Evolutionary conservation across 2,888 invertebrate genomes (phyloP).

Genomic region (Urechis unicinctus): DNA sequence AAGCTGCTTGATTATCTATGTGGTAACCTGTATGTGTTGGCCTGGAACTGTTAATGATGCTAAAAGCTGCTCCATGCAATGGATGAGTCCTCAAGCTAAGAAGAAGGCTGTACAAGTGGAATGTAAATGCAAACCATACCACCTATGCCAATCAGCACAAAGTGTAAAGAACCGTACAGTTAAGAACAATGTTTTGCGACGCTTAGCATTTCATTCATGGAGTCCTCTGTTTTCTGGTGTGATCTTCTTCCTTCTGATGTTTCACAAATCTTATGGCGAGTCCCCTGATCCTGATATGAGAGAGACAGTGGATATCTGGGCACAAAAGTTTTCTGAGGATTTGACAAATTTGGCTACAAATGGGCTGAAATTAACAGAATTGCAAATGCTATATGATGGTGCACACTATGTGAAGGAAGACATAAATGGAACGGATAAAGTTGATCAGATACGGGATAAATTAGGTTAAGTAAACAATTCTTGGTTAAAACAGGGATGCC

Average conservation of each 20-base stretch:
- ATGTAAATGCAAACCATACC: too few relatives aligned
- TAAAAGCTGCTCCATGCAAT: too few relatives aligned
- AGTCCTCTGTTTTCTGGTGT: slow-evolving; percentile 3
- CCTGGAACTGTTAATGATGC: too few relatives aligned
- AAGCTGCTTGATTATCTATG: too few relatives aligned
- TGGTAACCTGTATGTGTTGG: background rate
- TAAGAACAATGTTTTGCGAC: too few relatives aligned
- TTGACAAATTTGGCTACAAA: slow-evolving; percentile 4
- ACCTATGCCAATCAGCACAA: too few relatives aligned
- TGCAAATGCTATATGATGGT: slow-evolving; percentile 10
- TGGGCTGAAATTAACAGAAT: slow-evolving; percentile 8
- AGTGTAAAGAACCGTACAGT: too few relatives aligned
- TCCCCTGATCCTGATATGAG: background rate
- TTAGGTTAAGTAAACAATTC: slow-evolving; percentile 8
- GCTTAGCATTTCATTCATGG: too few relatives aligned
- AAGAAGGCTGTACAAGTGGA: too few relatives aligned
- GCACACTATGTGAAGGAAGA: slow-evolving; percentile 10
- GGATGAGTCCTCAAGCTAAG: background rate
- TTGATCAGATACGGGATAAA: slow-evolving; percentile 8
- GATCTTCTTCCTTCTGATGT: background rate
- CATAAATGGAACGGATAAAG: slow-evolving; percentile 9
- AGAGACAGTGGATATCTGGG: slow-evolving; percentile 7
- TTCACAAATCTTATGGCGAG: background rate
- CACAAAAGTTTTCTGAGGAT: slow-evolving; percentile 6
- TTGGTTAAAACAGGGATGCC: too few relatives aligned